phyloP scores from a whole-genome alignment of 2,888 invertebrate species.

The Erebia aethiops region DNA sequence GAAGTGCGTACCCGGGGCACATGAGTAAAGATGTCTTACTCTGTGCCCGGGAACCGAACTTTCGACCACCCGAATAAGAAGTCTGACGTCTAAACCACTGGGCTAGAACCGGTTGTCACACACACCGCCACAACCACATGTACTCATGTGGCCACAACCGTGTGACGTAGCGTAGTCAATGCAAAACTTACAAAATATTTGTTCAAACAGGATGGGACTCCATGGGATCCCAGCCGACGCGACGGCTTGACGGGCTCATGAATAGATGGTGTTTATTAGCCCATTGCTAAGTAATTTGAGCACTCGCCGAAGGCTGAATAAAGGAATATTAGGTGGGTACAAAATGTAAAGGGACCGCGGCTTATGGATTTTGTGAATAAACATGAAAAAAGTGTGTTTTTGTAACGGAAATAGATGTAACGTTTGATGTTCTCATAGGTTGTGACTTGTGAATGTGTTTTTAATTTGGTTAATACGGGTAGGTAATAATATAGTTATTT shows the following conservation, averaged over 20 bases:
- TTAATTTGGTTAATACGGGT: slow-evolving; percentile 4
- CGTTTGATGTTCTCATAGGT: slow-evolving; percentile 3
- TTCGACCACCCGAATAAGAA: too few relatives aligned
- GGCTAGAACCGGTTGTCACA: not conserved
- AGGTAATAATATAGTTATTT: too few relatives aligned
- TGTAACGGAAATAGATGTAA: slow-evolving; percentile 19
- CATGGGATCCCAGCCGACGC: slow-evolving; percentile 32
- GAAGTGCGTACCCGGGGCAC: too few relatives aligned
- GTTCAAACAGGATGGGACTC: slow-evolving; percentile 60
- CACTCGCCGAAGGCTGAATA: slow-evolving; percentile 23
- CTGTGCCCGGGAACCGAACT: too few relatives aligned
- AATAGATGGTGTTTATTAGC: slow-evolving; percentile 54
- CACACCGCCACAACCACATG: too few relatives aligned
- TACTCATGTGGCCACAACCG: too few relatives aligned
- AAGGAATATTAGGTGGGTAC: not conserved
- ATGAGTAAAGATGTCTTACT: too few relatives aligned
- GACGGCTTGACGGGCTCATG: slow-evolving; percentile 35
- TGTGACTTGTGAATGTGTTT: not conserved
- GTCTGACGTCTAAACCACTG: too few relatives aligned
- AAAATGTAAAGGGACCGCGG: slow-evolving; percentile 14
- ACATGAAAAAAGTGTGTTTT: slow-evolving; percentile 2
- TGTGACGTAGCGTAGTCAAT: slow-evolving; percentile 8
- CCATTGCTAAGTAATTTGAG: slow-evolving; percentile 62
- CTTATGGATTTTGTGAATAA: slow-evolving; percentile 11
- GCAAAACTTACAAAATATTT: slow-evolving; percentile 55